A percentile compares a stretch with the other conserved stretches of the same genome.
phyloP scores from a whole-genome alignment of 2,888 invertebrate genomes.

The Aphidius colemani region DNA sequence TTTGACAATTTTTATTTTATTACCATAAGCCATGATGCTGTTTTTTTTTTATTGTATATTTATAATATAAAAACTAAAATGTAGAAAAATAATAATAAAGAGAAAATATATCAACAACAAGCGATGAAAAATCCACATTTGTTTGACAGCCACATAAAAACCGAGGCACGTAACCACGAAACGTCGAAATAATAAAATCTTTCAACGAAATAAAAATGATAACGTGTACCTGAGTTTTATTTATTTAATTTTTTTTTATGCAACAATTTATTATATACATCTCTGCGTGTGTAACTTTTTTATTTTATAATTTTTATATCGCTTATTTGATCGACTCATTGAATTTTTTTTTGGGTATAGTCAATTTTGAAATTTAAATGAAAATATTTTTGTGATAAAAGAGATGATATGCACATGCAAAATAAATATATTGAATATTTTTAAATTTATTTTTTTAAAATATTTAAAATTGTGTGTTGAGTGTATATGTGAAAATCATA shows the following conservation, averaged over 20 bases:
- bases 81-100: no score
- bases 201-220: conserved; percentile 27
- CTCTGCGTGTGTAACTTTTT: not conserved
- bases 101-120: no score
- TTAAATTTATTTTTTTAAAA: not conserved
- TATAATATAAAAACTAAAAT: no score
- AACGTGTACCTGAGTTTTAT: conserved; percentile 16
- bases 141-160: conserved; percentile 3
- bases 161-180: conserved; percentile 27
- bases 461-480: not conserved
- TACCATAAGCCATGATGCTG: not conserved
- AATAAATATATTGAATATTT: conserved; percentile 14
- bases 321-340: conserved; percentile 30
- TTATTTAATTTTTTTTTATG: not conserved
- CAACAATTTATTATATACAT: not conserved
- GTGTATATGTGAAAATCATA: conserved; percentile 1
- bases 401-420: conserved; percentile 6
- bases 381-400: conserved; percentile 8
- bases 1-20: conserved; percentile 14
- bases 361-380: conserved; percentile 1
- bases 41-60: no score
- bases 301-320: conserved; percentile 8
- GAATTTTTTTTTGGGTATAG: conserved; percentile 1
- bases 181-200: conserved; percentile 30
- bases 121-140: no score